A percentile compares a stretch with the other conserved stretches of the same genome.
Conservation (phyloP, 2,797 vertebrate species). For the Poecile montanus region DNA sequence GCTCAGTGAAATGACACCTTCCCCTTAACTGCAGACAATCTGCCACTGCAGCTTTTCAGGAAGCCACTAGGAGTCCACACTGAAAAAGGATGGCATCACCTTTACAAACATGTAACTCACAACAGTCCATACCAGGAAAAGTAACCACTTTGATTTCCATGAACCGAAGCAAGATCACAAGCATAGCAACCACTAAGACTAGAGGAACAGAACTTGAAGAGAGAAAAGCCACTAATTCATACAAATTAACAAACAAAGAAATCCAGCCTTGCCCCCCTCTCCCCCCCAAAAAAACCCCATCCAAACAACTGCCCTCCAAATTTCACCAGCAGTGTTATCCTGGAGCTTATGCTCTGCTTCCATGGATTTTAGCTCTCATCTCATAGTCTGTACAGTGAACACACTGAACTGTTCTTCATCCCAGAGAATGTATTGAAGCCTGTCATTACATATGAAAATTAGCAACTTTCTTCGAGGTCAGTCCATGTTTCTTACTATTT, state of each 20-base stretch:
- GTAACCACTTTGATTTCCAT: neutral
- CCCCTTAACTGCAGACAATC: neutral
- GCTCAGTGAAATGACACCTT: neutral
- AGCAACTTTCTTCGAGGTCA: neutral
- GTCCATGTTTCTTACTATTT: neutral
- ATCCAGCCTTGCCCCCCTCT: rapidly evolving
- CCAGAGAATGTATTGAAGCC: neutral
- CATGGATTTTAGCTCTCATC: neutral
- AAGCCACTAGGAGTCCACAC: neutral
- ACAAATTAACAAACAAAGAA: neutral
- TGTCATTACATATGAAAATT: neutral
- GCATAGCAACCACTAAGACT: neutral
- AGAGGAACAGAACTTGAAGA: neutral
- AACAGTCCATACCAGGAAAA: neutral
- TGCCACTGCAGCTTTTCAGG: neutral
- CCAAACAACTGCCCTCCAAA: neutral
- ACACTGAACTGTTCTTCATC: neutral
- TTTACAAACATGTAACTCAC: neutral
- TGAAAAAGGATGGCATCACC: neutral
- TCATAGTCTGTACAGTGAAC: neutral
- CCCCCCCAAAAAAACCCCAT: neutral
- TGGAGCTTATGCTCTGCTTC: neutral
- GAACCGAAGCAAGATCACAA: neutral
- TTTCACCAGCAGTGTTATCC: neutral
- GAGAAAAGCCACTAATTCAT: neutral